Conservation (phyloP, 2,113 vertebrate genomes). For the Corythoichthys haematopterus region DNA sequence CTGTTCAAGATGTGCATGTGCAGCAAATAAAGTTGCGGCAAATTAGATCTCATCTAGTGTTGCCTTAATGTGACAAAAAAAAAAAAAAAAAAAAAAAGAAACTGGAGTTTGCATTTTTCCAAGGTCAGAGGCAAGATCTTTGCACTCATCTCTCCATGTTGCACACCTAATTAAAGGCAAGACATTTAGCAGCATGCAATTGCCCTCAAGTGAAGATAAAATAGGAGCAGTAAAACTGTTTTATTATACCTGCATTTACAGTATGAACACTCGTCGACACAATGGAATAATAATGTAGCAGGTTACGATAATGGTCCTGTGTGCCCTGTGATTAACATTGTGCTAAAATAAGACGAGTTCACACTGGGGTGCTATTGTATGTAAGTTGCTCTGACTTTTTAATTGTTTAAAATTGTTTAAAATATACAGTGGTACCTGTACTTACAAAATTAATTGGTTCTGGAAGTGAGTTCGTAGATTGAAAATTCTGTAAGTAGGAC, state of each 20-base stretch:
- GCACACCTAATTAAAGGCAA: conserved; percentile 6
- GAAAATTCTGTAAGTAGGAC: no score
- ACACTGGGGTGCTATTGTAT: neutral
- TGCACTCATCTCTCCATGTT: neutral
- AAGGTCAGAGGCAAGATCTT: conserved; percentile 2
- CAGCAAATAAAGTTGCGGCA: conserved; percentile 25
- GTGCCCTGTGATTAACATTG: conserved; percentile 2
- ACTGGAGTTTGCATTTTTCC: conserved; percentile 23
- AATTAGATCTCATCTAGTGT: conserved; percentile 21
- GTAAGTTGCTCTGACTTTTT: neutral
- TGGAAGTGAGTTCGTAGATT: no score
- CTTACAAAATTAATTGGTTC: no score
- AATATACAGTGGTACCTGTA: neutral
- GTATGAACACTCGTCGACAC: conserved; percentile 1
- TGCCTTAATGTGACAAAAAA: conserved; percentile 15
- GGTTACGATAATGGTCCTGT: conserved; percentile 3
- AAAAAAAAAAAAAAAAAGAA: conserved; percentile 10
- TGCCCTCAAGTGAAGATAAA: conserved; percentile 2
- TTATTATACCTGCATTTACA: conserved; percentile 2
- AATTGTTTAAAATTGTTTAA: no score
- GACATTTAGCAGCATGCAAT: neutral
- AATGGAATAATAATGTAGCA: conserved; percentile 1
- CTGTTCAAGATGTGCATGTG: conserved; percentile 19
- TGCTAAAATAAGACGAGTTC: neutral
- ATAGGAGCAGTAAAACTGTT: neutral